phyloP scores from a whole-genome alignment of 2,113 vertebrate species.

The Nycticorax nycticorax region DNA sequence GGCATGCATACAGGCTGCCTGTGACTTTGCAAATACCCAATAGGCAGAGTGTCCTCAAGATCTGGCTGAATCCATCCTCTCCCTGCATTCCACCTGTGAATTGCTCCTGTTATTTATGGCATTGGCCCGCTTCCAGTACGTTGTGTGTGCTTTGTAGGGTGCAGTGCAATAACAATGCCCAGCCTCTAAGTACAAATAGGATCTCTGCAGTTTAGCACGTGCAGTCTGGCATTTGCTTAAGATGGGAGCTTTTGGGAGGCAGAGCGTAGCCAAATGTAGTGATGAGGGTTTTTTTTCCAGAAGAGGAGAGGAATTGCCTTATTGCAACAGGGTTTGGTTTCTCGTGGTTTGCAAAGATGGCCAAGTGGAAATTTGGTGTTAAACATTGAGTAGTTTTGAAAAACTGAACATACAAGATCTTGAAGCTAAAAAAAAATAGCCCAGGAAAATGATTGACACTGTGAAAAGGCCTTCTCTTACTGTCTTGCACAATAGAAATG shows the following conservation, averaged over 20 bases:
- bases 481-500: not conserved
- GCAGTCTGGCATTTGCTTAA: not conserved
- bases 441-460: not conserved
- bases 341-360: not conserved
- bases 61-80: slow-evolving; percentile 20
- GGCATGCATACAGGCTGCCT: not conserved
- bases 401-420: not conserved
- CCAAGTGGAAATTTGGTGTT: not conserved
- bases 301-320: not conserved
- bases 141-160: slow-evolving; percentile 20
- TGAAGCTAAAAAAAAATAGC: not conserved
- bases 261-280: not conserved
- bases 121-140: not conserved
- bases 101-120: not conserved
- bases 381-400: not conserved
- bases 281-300: not conserved
- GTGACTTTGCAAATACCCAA: not conserved
- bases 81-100: slow-evolving; percentile 32
- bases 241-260: not conserved
- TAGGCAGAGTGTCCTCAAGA: not conserved
- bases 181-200: not conserved
- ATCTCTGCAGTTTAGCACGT: not conserved
- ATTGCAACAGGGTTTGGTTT: not conserved
- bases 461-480: not conserved
- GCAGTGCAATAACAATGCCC: not conserved